Evolutionary conservation across 2,113 vertebrate genomes (phyloP).

Genomic region (Rynchops niger): DNA sequence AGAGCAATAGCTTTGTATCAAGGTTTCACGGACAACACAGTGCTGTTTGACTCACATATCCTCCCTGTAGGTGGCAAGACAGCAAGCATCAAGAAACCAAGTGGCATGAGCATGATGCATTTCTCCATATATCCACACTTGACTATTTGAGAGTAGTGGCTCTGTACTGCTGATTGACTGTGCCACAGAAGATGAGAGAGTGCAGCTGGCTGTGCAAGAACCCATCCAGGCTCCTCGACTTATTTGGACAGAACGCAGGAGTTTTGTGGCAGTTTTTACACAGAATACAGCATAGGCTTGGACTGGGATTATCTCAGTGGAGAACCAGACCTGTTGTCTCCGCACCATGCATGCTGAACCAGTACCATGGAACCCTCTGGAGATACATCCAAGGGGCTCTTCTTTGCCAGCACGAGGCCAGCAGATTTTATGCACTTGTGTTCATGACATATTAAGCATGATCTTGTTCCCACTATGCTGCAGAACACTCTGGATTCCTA

Average conservation of each 20-base stretch:
- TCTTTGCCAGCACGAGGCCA: not conserved
- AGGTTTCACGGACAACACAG: not conserved
- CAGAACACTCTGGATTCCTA: conserved; percentile 3
- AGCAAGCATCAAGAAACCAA: not conserved
- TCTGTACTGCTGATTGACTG: not conserved
- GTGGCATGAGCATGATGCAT: not conserved
- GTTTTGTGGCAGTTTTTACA: not conserved
- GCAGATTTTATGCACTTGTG: not conserved
- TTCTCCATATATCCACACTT: not conserved
- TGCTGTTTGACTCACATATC: not conserved
- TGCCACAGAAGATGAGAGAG: not conserved
- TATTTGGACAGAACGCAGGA: not conserved
- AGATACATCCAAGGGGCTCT: not conserved
- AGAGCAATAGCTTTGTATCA: not conserved
- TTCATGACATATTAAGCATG: not conserved
- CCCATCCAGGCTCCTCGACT: not conserved
- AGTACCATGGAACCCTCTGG: not conserved
- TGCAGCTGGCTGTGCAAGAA: not conserved
- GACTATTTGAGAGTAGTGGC: not conserved
- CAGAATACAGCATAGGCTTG: not conserved
- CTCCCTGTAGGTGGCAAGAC: not conserved
- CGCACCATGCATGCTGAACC: rapidly evolving
- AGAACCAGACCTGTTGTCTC: not conserved
- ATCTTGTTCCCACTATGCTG: not conserved
- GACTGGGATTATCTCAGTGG: not conserved